Percentiles rank a stretch among this genome's conserved stretches.
Evolutionary conservation across 2,113 vertebrate species (phyloP).

Genomic region (Calyptommatus sinebrachiatus): DNA sequence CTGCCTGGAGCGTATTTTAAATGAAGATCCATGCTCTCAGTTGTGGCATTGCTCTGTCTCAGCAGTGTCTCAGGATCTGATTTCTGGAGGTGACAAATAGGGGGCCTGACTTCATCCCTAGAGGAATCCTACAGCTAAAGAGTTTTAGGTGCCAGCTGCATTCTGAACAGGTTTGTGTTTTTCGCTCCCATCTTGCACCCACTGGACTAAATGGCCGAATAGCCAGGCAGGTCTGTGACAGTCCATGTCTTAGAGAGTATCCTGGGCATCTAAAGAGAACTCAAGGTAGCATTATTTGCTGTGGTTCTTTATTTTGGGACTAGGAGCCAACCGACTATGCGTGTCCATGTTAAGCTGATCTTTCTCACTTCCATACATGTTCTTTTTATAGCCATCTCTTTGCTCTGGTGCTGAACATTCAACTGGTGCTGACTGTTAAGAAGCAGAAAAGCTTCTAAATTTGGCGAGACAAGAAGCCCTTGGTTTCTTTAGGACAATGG

Average conservation of each 20-base stretch:
- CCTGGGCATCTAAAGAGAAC: neutral
- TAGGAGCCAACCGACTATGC: neutral
- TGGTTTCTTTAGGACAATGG: neutral
- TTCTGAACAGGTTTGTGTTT: neutral
- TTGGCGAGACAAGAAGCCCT: neutral
- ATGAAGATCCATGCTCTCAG: neutral
- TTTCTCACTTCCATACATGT: neutral
- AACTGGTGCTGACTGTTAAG: neutral
- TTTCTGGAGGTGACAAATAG: neutral
- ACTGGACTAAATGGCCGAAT: neutral
- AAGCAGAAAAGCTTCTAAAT: neutral
- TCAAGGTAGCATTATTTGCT: neutral
- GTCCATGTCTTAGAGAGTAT: neutral
- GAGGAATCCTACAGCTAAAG: constrained; percentile 11
- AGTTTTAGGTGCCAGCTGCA: neutral
- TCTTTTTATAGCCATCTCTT: neutral
- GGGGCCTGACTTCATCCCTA: constrained; percentile 5
- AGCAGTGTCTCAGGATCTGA: constrained; percentile 2
- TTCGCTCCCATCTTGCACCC: neutral
- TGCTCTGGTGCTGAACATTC: neutral
- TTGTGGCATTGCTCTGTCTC: neutral
- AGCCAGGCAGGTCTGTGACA: neutral
- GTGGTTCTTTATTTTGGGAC: neutral
- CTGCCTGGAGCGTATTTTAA: neutral
- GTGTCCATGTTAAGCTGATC: neutral